Evolutionary conservation across 2,888 invertebrate genomes (phyloP).

Genomic region (Andrena praecox): DNA sequence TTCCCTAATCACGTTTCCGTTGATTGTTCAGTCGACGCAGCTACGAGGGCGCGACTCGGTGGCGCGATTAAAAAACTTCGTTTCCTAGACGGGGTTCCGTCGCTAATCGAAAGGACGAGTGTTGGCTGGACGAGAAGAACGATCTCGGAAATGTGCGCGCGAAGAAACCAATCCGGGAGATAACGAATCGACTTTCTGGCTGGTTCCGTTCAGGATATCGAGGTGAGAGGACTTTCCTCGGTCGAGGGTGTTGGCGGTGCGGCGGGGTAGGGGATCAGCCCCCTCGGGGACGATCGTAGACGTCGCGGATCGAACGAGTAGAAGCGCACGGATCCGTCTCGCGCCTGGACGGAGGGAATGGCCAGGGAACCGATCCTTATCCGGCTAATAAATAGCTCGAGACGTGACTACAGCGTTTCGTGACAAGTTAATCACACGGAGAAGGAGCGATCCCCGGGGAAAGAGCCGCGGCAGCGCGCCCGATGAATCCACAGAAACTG

Average conservation of each 20-base stretch:
- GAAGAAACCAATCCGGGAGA: slow-evolving; percentile 48
- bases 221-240: slow-evolving; percentile 21
- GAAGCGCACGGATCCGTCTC: slow-evolving; percentile 53
- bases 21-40: slow-evolving; percentile 27
- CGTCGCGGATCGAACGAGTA: slow-evolving; percentile 49
- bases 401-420: slow-evolving; percentile 82
- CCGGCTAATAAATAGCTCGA: slow-evolving; percentile 81
- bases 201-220: slow-evolving; percentile 63
- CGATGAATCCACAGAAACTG: slow-evolving; percentile 80
- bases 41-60: background rate
- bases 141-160: slow-evolving; percentile 48
- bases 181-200: slow-evolving; percentile 63
- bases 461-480: slow-evolving; percentile 61
- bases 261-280: background rate
- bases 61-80: slow-evolving; percentile 39
- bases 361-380: slow-evolving; percentile 64
- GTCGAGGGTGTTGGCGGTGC: background rate
- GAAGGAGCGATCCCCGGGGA: slow-evolving; percentile 70
- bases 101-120: slow-evolving; percentile 32
- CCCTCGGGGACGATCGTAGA: slow-evolving; percentile 39
- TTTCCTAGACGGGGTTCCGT: slow-evolving; percentile 34
- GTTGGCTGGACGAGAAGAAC: slow-evolving; percentile 34
- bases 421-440: slow-evolving; percentile 83
- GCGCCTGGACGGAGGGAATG: slow-evolving; percentile 21
- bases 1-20: background rate